A percentile compares a stretch with the other conserved stretches of the same genome.
phyloP scores from a whole-genome alignment of 2,797 vertebrate genomes.

The Diplodus puntazzo region DNA sequence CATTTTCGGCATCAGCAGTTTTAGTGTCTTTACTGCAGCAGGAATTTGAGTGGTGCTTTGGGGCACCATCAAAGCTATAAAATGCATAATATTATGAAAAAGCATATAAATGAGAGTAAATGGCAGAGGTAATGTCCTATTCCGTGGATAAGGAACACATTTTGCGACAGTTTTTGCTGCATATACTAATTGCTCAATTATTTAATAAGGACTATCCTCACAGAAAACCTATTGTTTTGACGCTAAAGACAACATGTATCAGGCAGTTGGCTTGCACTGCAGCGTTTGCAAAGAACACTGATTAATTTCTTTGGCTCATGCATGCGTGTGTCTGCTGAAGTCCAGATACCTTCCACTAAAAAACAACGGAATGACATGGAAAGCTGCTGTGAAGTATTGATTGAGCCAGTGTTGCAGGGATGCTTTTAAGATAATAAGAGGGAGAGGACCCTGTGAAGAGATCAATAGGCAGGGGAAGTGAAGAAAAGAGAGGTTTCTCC shows the following conservation, averaged over 20 bases:
- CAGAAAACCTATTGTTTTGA: constrained; percentile 2
- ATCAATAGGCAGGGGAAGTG: constrained; percentile 82
- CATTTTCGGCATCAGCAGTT: constrained; percentile 80
- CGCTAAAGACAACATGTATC: not conserved
- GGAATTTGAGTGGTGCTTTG: constrained; percentile 64
- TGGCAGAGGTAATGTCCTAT: constrained; percentile 62
- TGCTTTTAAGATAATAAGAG: constrained; percentile 86
- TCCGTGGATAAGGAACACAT: constrained; percentile 54
- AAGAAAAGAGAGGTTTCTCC: constrained; percentile 81
- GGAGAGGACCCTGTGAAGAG: constrained; percentile 75
- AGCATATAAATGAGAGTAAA: constrained; percentile 73
- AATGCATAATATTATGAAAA: constrained; percentile 76
- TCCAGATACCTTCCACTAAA: constrained; percentile 55
- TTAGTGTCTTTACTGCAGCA: constrained; percentile 75
- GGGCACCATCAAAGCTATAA: constrained; percentile 74
- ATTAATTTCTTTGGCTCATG: constrained; percentile 39
- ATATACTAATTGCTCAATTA: constrained; percentile 53
- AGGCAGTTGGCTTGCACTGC: not conserved
- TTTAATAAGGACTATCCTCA: constrained; percentile 25
- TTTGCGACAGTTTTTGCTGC: constrained; percentile 43
- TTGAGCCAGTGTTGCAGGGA: constrained; percentile 80
- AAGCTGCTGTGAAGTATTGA: constrained; percentile 81
- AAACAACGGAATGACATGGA: constrained; percentile 72
- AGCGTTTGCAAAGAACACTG: constrained; percentile 17
- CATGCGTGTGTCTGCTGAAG: constrained; percentile 41